These are phyloP conservation scores for Archilochus colubris DNA, from an alignment of 2,113 vertebrate species.

Conservation along the genomic window DNA sequence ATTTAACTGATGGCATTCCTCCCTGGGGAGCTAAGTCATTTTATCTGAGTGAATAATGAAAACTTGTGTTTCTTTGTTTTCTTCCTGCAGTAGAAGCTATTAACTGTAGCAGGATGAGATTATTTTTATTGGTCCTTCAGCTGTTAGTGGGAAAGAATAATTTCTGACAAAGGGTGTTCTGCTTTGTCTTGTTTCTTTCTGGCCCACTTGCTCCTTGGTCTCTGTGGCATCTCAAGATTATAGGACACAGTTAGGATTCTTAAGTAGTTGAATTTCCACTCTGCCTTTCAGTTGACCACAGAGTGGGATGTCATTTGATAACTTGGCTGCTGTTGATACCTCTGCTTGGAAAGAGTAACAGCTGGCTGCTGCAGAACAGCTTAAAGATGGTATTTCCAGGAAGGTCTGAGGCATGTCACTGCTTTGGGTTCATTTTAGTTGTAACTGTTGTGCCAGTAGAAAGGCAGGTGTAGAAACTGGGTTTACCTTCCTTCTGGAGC, in stretches of 20 bases:
- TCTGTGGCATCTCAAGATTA: neutral
- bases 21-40: neutral
- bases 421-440: neutral
- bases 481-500: neutral
- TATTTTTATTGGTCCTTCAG: neutral
- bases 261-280: neutral
- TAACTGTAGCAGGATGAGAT: neutral
- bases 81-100: neutral
- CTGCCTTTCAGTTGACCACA: neutral
- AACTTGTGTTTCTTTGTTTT: neutral
- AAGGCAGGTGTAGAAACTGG: neutral
- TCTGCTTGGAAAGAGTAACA: neutral
- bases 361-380: neutral
- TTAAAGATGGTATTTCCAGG: neutral
- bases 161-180: neutral
- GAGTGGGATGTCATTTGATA: neutral
- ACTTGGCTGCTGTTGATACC: neutral
- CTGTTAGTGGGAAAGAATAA: neutral
- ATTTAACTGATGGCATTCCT: neutral
- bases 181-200: neutral
- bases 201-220: neutral
- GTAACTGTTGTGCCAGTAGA: neutral
- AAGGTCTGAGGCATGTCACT: neutral
- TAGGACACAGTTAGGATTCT: neutral
- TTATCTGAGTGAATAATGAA: neutral